Evolutionary conservation across 1,140 invertebrate genomes (phyloP), one percentile per base, ranked within the genome.

Genomic region (Trichonephila clavata): DNA sequence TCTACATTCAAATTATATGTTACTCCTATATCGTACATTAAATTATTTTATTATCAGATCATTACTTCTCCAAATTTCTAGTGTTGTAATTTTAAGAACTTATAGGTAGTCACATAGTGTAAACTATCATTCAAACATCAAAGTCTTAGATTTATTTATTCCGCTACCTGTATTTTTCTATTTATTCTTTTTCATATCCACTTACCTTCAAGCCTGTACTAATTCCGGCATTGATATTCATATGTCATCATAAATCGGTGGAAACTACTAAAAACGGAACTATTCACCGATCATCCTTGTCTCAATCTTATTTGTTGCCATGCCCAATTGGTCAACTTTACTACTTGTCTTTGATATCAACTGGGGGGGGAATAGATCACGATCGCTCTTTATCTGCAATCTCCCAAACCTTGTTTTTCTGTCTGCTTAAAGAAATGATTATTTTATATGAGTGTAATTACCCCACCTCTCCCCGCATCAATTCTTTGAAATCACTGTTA

Each of bases 371-470:
- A 32, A 13, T 1, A 32, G 32, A 77, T 32, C 16, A 39, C 27
- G 18, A 77, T 77, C 27, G 3, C 2, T 1, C 6, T 39, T 77
- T 77, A 77, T 20, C 71, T 18, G 27, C 71, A 32, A 77, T 77
- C 18, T 77, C 14, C 61, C 3, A 63, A 18, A 16, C 21, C 14
- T 4, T 27, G 14, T 77, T 20, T 77, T 68, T 68, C 65, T 68
- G n/a, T 24, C 32, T 27, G 18, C 18, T 77, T 32, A 18, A 77
- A 77, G 71, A 77, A 77, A 16, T 18, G 4, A 68, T 68, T 68
- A 77, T 77, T 77, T 39, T 39, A 39, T 27, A 77, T 77, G 27
- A 77, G 27, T 77, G 32, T 39, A 71, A 71, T 71, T 71, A 71
- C 24, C 14, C 24, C 68, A 27, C 68, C 27, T 39, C 27, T 32